Base-by-base conservation (phyloP, 2,888 invertebrate genomes). In the Gryllus longicercus region DNA sequence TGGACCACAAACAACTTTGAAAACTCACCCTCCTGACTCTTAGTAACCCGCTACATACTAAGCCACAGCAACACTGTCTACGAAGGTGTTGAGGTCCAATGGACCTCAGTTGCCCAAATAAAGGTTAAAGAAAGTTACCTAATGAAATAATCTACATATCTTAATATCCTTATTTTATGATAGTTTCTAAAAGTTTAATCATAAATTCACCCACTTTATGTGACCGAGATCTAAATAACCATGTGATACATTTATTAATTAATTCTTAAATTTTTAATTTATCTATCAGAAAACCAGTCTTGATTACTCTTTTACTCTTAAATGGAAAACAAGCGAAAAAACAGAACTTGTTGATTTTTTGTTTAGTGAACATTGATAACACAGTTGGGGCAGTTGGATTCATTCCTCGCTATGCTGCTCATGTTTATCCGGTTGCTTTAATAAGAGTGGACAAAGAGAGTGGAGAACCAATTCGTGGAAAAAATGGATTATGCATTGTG, bases 381-480 rank as follows among this genome's bases (percentile, higher is more conserved):
- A 90, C 88, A 82, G 87, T 91, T 25, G 93, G 93, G 25, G 91
- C 92, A n/a, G 91, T 92, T 80, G 93, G 93, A 16, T 93, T 92
- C 85, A 87, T 91, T 75, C 91, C 91, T 21, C 82, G 84, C 75
- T 84, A 85, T 63, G 84, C 84, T 11, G 76, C 78, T 1, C 25
- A 50, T 25, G 38, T 90, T 81, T 90, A 90, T 83, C 91, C 91
- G 2, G 88, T 91, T 25, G 87, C 88, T n/a, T 84, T 91, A 80
- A 88, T 92, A 79, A 88, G 87, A 85, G 88, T 91, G 8, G 91
- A 95, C 81, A 93, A 94, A 85, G 90, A 90, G 79, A 91, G 91
- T 0, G 95, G 95, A 4, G 91, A 92, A 81, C 93, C 94, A 0
- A 85, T 96, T 16, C 90, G 96, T 51, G 92, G 93, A 75, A 86